phyloP scores from a whole-genome alignment of 30 jellyfish, hydroid and myxozoan genomes.

The Morbakka virulenta region DNA sequence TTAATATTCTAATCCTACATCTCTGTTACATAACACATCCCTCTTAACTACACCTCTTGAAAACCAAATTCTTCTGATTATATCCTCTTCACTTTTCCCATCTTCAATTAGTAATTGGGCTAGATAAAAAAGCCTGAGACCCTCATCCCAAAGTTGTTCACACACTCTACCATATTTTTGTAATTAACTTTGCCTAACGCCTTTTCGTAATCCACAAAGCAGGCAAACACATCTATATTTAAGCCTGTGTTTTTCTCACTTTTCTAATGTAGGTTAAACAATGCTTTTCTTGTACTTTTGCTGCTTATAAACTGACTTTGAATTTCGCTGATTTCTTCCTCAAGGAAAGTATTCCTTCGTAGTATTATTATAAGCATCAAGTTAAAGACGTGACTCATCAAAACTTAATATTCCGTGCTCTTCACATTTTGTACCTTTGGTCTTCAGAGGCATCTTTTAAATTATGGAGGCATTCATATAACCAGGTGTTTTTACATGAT shows the following conservation, averaged over 20 bases:
- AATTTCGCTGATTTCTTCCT: slow-evolving; percentile 11
- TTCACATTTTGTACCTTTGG: neutral
- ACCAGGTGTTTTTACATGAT: slow-evolving; percentile 1
- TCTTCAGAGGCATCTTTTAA: neutral
- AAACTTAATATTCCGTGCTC: slow-evolving; percentile 7
- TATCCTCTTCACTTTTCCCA: no score
- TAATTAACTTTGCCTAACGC: no score
- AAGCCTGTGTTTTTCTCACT: neutral
- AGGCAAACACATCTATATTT: neutral
- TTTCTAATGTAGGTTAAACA: neutral
- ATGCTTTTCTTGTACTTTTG: slow-evolving; percentile 8
- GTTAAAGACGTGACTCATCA: slow-evolving; percentile 26
- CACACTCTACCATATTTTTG: no score
- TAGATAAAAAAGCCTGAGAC: no score
- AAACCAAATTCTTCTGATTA: no score
- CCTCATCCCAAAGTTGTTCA: no score
- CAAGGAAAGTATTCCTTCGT: slow-evolving; percentile 1
- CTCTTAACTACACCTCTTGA: no score
- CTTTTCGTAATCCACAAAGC: no score
- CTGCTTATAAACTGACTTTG: neutral
- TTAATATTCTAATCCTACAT: no score
- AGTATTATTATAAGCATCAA: slow-evolving; percentile 5
- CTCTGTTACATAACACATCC: no score
- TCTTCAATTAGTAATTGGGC: no score
- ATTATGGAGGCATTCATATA: slow-evolving; percentile 2